A percentile compares a stretch with the other conserved stretches of the same genome.
Conservation (phyloP, 53 echinoderm and acorn worm genomes). For the Holothuria scabra region DNA sequence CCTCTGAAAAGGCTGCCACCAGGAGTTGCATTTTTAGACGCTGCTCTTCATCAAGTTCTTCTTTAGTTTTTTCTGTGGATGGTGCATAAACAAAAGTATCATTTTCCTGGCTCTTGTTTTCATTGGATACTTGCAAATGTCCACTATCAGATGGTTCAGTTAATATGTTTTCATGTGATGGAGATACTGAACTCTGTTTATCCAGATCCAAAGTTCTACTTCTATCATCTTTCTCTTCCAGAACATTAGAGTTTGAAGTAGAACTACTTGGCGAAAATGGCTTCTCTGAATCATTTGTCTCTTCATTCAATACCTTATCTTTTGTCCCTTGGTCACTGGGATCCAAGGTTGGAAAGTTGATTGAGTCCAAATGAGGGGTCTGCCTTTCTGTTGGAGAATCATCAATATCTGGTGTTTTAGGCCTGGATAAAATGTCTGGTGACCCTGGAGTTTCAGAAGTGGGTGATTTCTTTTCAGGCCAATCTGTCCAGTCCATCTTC, state of each 20-base stretch:
- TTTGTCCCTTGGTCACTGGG: neutral
- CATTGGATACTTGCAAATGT: neutral
- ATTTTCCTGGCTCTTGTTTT: too few relatives aligned
- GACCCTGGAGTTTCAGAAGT: slow-evolving; percentile 27
- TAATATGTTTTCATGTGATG: slow-evolving; percentile 4
- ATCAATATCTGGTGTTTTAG: slow-evolving; percentile 43
- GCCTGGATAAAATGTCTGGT: slow-evolving; percentile 23
- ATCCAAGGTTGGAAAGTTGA: neutral
- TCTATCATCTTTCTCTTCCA: too few relatives aligned
- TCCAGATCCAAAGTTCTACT: too few relatives aligned
- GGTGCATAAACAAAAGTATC: too few relatives aligned
- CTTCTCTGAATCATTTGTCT: too few relatives aligned
- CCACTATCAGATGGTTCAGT: neutral
- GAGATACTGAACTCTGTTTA: too few relatives aligned
- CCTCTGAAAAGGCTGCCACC: slow-evolving; percentile 93
- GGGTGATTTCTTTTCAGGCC: slow-evolving; percentile 3
- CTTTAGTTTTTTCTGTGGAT: slow-evolving; percentile 37
- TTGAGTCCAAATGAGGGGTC: neutral
- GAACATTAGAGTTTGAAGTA: too few relatives aligned
- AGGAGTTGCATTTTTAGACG: slow-evolving; percentile 88
- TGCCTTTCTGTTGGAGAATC: neutral
- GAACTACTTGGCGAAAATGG: too few relatives aligned
- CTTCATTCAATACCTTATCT: neutral
- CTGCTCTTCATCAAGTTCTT: slow-evolving; percentile 61
- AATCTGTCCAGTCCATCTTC: slow-evolving; percentile 26